Conservation (phyloP, 2,888 invertebrate species). For the Lacanobia wlatinum region DNA sequence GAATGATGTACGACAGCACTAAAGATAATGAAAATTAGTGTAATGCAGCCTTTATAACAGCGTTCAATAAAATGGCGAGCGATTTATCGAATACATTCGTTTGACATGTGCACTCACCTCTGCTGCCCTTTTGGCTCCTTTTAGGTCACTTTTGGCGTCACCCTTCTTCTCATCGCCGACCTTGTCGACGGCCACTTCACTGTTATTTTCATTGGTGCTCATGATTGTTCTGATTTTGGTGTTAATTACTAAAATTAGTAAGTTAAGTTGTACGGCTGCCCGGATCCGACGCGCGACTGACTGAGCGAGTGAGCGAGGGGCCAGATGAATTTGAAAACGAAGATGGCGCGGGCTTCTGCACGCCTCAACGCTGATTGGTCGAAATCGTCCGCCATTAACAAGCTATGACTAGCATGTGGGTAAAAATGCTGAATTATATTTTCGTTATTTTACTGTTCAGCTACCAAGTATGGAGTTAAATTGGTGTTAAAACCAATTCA, state of each 20-base stretch:
- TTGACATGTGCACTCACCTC: conserved; percentile 94
- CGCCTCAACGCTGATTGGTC: conserved; percentile 83
- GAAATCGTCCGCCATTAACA: conserved; percentile 82
- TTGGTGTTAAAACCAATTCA: conserved; percentile 73
- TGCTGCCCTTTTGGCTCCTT: conserved; percentile 96
- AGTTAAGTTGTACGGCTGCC: conserved; percentile 88
- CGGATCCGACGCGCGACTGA: conserved; percentile 91
- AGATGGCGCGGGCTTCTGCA: conserved; percentile 94
- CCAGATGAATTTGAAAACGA: conserved; percentile 94
- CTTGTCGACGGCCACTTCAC: conserved; percentile 96
- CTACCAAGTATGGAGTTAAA: conserved; percentile 33
- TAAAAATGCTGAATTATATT: conserved; percentile 71
- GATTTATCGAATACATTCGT: conserved; percentile 86
- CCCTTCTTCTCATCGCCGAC: conserved; percentile 94
- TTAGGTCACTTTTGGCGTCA: conserved; percentile 95
- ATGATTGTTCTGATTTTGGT: conserved; percentile 88
- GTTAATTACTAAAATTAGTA: conserved; percentile 82
- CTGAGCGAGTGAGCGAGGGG: conserved; percentile 91
- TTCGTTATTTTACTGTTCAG: conserved; percentile 51
- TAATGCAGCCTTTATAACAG: conserved; percentile 74
- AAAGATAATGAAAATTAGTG: conserved; percentile 61
- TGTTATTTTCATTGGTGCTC: conserved; percentile 94
- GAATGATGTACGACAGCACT: conserved; percentile 63
- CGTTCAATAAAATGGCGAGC: conserved; percentile 90
- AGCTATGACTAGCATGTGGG: conserved; percentile 84